phyloP scores from a whole-genome alignment of 2,888 invertebrate species.

The Clitarchus hookeri region DNA sequence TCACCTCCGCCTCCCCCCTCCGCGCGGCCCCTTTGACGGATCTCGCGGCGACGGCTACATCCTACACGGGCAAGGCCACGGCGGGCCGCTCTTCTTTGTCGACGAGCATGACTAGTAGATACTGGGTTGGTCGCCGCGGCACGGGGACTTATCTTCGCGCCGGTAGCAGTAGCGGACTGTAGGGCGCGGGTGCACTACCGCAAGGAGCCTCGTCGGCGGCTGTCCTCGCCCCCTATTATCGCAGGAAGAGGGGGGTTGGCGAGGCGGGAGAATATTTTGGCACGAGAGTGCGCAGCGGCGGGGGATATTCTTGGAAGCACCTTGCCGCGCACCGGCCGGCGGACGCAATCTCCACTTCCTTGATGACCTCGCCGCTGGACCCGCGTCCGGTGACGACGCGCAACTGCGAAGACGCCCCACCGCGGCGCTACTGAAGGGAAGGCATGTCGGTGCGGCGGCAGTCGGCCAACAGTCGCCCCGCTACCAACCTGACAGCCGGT shows the following conservation, averaged over 20 bases:
- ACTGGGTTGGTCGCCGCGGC: too few relatives aligned
- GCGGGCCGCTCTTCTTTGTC: not conserved
- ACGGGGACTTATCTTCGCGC: too few relatives aligned
- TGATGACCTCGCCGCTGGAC: not conserved
- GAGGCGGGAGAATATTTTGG: not conserved
- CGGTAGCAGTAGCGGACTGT: too few relatives aligned
- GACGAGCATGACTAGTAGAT: not conserved
- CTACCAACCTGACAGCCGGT: not conserved
- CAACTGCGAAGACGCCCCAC: not conserved
- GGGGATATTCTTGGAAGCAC: constrained; percentile 2
- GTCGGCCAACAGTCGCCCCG: not conserved
- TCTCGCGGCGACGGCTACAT: not conserved
- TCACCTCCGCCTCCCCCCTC: not conserved
- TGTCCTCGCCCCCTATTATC: too few relatives aligned
- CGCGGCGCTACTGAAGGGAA: not conserved
- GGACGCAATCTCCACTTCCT: constrained; percentile 14
- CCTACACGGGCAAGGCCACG: not conserved
- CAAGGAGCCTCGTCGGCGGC: too few relatives aligned
- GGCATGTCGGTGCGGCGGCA: not conserved
- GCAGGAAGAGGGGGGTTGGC: not conserved
- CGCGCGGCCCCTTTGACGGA: not conserved
- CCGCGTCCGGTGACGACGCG: not conserved
- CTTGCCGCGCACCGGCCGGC: not conserved
- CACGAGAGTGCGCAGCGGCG: not conserved
- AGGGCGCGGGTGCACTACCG: too few relatives aligned